Evolutionary conservation across 2,797 vertebrate genomes (phyloP).

Genomic region (Scolopax rusticola): DNA sequence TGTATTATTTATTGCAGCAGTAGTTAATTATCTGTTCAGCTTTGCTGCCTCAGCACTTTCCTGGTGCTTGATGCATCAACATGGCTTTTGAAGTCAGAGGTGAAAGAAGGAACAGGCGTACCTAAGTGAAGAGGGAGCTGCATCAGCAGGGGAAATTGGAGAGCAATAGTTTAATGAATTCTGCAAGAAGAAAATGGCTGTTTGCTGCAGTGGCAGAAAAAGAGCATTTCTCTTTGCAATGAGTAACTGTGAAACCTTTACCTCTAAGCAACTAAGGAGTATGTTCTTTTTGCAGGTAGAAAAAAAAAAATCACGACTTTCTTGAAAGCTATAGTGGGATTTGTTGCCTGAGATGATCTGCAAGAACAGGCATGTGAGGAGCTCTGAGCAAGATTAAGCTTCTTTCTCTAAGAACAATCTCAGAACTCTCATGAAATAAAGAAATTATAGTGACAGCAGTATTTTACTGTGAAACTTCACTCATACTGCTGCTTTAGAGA

Average conservation of each 20-base stretch:
- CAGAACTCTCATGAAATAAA: neutral
- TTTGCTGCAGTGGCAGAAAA: neutral
- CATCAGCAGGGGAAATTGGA: neutral
- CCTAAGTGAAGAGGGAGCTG: neutral
- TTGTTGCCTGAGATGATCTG: neutral
- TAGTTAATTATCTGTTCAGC: neutral
- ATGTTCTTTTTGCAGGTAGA: neutral
- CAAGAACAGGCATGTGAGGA: neutral
- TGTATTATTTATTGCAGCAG: neutral
- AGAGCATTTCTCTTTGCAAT: neutral
- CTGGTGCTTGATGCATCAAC: neutral
- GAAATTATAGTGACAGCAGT: neutral
- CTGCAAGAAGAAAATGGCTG: neutral
- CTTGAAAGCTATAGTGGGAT: neutral
- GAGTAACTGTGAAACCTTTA: neutral
- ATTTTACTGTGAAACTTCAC: neutral
- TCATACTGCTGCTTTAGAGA: neutral
- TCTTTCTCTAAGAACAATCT: neutral
- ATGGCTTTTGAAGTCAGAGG: neutral
- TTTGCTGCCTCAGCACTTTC: neutral
- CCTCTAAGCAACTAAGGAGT: neutral
- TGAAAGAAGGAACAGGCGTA: neutral
- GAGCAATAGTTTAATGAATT: neutral
- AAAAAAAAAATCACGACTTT: neutral
- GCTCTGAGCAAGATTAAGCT: neutral